These are phyloP conservation scores for Pelagia noctiluca DNA, from an alignment of 30 jellyfish, hydroid and myxozoan species.

Conservation along the genomic window DNA sequence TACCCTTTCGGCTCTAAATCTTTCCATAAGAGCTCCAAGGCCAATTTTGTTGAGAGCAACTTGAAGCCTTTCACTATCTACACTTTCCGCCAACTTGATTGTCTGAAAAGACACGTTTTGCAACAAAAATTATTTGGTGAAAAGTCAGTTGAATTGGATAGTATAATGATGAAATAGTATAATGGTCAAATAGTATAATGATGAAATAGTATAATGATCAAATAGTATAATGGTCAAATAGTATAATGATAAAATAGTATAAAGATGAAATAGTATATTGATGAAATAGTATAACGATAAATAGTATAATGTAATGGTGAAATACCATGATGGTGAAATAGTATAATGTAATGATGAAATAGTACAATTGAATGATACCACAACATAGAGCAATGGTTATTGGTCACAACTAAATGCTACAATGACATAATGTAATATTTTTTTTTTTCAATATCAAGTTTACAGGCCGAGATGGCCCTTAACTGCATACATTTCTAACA, in stretches of 20 bases:
- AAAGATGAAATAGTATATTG: no score
- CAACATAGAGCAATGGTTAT: no score
- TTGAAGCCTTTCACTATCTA: not conserved
- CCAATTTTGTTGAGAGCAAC: conserved; percentile 33
- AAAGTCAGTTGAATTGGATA: not conserved
- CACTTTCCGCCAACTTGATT: not conserved
- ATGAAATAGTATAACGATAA: no score
- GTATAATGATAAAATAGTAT: not conserved
- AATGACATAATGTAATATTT: no score
- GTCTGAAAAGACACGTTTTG: not conserved
- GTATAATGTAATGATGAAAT: no score
- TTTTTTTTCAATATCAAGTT: no score
- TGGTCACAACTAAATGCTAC: no score
- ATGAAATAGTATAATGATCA: not conserved
- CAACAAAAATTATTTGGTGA: not conserved
- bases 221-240: not conserved
- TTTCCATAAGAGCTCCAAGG: conserved; percentile 39
- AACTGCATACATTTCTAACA: no score
- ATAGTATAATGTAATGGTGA: no score
- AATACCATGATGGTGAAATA: no score
- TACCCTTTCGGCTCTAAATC: conserved; percentile 23
- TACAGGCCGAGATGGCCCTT: no score
- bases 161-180: not conserved
- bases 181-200: not conserved
- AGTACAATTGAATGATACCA: no score